A percentile compares a stretch with the other conserved stretches of the same genome.
Evolutionary conservation across 53 echinoderm and acorn worm species (phyloP).

Genomic region (Henricia sp.): DNA sequence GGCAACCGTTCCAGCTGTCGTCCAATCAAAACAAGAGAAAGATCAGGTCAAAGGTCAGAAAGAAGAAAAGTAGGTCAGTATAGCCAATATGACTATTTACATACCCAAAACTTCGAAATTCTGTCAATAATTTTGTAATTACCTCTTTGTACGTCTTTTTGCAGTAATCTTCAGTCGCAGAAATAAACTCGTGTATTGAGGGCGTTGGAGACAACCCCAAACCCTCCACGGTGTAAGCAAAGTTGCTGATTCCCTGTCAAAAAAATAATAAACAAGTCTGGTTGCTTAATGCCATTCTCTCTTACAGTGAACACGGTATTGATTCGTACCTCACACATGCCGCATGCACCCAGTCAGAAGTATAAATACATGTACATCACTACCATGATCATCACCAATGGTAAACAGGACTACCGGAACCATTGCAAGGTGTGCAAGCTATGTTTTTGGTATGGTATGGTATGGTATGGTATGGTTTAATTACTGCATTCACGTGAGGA

Average conservation of each 20-base stretch:
- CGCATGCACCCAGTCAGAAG: no score
- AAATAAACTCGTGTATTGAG: slow-evolving; percentile 23
- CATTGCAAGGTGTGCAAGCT: no score
- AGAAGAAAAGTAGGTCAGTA: background rate
- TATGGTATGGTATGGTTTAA: no score
- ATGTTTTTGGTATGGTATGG: no score
- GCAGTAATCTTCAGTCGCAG: slow-evolving; percentile 41
- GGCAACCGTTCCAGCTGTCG: slow-evolving; percentile 56
- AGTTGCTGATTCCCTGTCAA: slow-evolving; percentile 20
- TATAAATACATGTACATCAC: no score
- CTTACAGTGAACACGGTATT: no score
- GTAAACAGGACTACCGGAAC: no score
- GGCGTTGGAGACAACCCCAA: slow-evolving; percentile 9
- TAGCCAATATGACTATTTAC: no score
- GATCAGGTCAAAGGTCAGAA: background rate
- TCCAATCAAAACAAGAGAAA: background rate
- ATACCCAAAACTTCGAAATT: background rate
- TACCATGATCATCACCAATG: no score
- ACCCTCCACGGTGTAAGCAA: slow-evolving; percentile 11
- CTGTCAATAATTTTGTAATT: background rate
- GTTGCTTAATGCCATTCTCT: no score
- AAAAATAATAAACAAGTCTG: background rate
- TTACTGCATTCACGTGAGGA: no score
- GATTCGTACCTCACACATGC: no score
- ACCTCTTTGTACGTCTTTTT: slow-evolving; percentile 60